Percentiles rank a stretch among this genome's conserved stretches.
phyloP scores from a whole-genome alignment of 2,888 invertebrate species.

The Metellina segmentata region DNA sequence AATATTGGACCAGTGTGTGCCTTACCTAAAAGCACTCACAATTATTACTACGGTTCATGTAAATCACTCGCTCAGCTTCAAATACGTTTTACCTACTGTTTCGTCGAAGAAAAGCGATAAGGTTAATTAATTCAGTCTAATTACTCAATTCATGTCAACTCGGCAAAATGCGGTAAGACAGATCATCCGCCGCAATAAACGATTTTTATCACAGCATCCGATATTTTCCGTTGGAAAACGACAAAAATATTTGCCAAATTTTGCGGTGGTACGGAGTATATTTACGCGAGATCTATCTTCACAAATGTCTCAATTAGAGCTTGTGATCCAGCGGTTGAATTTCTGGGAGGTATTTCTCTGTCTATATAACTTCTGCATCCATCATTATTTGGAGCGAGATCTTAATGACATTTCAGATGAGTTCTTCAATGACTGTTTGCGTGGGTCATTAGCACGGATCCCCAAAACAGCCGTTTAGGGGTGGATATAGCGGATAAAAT shows the following conservation, averaged over 20 bases:
- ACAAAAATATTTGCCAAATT: constrained; percentile 50
- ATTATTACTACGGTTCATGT: too few species aligned
- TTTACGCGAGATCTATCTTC: constrained; percentile 47
- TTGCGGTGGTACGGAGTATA: constrained; percentile 27
- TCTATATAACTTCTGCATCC: constrained; percentile 54
- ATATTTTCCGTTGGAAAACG: constrained; percentile 42
- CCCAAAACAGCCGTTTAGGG: constrained; percentile 8
- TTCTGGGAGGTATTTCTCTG: constrained; percentile 41
- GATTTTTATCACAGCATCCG: constrained; percentile 68
- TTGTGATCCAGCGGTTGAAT: constrained; percentile 19
- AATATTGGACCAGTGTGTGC: too few species aligned
- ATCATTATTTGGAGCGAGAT: constrained; percentile 42
- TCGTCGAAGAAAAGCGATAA: constrained; percentile 62
- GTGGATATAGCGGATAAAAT: constrained; percentile 21
- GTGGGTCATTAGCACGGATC: constrained; percentile 47
- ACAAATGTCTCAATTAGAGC: constrained; percentile 54
- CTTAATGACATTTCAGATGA: constrained; percentile 67
- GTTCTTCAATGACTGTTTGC: constrained; percentile 63
- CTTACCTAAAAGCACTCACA: too few species aligned
- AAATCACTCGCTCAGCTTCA: constrained; percentile 18
- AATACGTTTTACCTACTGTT: constrained; percentile 62
- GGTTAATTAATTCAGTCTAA: constrained; percentile 70
- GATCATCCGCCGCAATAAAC: constrained; percentile 59
- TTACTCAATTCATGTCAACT: constrained; percentile 72
- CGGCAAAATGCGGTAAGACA: constrained; percentile 52